phyloP scores from a whole-genome alignment of 2,888 invertebrate species.

The Odontomyia ornata region DNA sequence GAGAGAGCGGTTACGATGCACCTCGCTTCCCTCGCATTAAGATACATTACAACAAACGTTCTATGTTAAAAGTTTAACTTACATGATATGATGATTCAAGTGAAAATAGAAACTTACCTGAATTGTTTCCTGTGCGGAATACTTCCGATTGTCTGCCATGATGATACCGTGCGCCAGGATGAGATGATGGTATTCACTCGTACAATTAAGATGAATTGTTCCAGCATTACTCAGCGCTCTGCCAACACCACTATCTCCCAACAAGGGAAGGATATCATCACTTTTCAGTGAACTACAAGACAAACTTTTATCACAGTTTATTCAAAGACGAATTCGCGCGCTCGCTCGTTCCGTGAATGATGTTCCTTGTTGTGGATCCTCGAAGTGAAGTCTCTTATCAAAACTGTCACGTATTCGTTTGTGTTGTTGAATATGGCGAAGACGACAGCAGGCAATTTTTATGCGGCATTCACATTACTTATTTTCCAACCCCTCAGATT shows the following conservation, averaged over 20 bases:
- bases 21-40: not conserved
- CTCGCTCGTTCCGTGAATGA: conserved; percentile 1
- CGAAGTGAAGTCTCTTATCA: conserved; percentile 42
- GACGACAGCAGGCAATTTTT: conserved; percentile 33
- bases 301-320: conserved; percentile 7
- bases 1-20: not conserved
- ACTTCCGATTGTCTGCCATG: conserved; percentile 60
- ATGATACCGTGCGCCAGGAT: not conserved
- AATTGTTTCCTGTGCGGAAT: conserved; percentile 65
- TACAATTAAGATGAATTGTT: conserved; percentile 35
- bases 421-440: conserved; percentile 27
- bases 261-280: not conserved
- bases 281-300: not conserved
- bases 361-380: not conserved
- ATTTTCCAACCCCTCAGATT: conserved; percentile 21
- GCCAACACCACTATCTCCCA: not conserved
- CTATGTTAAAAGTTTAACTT: not conserved
- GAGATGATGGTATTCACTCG: not conserved
- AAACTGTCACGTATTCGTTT: conserved; percentile 49
- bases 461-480: conserved; percentile 19
- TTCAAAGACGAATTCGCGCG: not conserved
- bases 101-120: conserved; percentile 59
- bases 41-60: not conserved
- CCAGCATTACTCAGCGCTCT: conserved; percentile 46
- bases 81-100: not conserved